Evolutionary conservation across 2,797 vertebrate species (phyloP), one percentile per base, ranked within the genome.

Genomic region (Apogon hyalosoma): DNA sequence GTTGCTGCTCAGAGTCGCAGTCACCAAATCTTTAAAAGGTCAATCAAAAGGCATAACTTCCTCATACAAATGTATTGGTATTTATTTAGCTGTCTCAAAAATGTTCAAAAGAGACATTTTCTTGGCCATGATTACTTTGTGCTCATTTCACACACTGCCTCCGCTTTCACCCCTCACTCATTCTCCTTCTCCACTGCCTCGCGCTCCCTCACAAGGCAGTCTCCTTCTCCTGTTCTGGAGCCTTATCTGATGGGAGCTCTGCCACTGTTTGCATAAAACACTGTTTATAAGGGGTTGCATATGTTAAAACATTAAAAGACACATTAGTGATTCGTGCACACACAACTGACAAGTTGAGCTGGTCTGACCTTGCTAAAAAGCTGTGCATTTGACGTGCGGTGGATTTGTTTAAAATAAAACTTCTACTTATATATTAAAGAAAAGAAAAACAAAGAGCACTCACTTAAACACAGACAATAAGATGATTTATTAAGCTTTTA

Each of bases 251-350:
- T 94, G 84, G 94, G 93, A 91, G 70, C 71, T 2, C 62, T 64
- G 94, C 93, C 92, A 92, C 92, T 92, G 90, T 93, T 93, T 94
- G 91, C 85, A 93, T 92, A 92, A 93, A 93, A 92, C 85, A 82
- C 87, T 90, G 90, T 92, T 93, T 92, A 92, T 93, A 94, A 94
- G 87, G 87, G 80, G 80, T 93, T 93, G 92, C 93, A 94, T 92
- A 94, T 94, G 92, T 94, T 90, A 87, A 88, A 90, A 93, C 86
- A 91, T 92, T 92, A 93, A 92, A 91, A 90, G 77, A 73, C 80
- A 80, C 83, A 80, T 73, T 68, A 73, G 77, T 59, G 73, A 52
- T 36, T 76, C 31, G 41, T 19, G 52, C 67, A 36, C 69, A 11
- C 74, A 58, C 62, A 50, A 43, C 50, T 51, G 69, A 84, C 75